A percentile compares a stretch with the other conserved stretches of the same genome.
These are phyloP conservation scores for Leptocoma aspasia DNA, from an alignment of 2,113 vertebrate species.

Conservation along the genomic window DNA sequence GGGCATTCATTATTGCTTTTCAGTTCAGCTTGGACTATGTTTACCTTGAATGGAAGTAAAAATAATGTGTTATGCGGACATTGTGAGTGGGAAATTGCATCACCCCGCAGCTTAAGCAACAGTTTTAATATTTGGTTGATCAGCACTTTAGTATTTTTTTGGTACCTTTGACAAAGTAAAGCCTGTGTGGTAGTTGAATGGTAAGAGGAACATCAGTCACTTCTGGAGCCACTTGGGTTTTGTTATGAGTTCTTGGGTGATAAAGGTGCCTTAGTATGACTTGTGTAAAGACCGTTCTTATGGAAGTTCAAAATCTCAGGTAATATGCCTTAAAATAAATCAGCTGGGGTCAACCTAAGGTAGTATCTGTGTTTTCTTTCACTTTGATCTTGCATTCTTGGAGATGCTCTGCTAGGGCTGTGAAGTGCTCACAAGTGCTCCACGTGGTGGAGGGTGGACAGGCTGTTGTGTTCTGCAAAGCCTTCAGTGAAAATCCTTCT, in stretches of 20 bases:
- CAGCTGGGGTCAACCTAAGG: neutral
- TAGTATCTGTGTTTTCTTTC: neutral
- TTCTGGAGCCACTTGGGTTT: neutral
- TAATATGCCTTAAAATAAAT: neutral
- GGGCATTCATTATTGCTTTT: neutral
- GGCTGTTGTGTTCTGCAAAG: neutral
- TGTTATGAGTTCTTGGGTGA: neutral
- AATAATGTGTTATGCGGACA: neutral
- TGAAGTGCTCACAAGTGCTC: fast-evolving
- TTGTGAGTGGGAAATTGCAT: neutral
- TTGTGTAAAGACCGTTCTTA: neutral
- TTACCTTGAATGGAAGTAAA: neutral
- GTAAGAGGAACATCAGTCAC: neutral
- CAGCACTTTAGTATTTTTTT: neutral
- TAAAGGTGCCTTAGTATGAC: neutral
- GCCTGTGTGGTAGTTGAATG: neutral
- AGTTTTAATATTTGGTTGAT: neutral
- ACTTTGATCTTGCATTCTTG: fast-evolving
- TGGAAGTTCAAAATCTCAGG: neutral
- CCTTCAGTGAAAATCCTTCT: neutral
- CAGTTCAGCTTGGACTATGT: neutral
- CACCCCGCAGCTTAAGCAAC: too few relatives aligned
- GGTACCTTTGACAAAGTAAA: neutral
- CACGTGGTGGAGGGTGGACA: fast-evolving
- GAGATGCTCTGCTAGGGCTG: fast-evolving